phyloP scores from a whole-genome alignment of 2,797 vertebrate genomes.

The Pangasius mekongensis region DNA sequence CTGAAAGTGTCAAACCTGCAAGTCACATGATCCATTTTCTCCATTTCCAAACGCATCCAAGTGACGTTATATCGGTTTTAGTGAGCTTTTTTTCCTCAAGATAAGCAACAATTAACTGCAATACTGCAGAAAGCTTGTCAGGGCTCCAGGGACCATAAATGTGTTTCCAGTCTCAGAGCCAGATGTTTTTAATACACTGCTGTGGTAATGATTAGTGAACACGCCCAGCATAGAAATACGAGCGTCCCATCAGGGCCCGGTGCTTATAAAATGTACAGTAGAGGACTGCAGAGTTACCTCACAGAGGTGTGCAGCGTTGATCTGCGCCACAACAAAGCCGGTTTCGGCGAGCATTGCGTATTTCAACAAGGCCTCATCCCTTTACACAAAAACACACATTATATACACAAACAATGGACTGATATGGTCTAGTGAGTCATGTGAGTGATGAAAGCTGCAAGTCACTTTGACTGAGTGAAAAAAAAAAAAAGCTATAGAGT shows the following conservation, averaged over 20 bases:
- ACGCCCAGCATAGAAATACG: neutral
- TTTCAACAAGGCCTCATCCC: conserved; percentile 85
- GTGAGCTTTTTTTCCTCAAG: neutral
- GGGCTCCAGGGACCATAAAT: neutral
- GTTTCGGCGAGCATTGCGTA: conserved; percentile 88
- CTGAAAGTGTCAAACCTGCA: neutral
- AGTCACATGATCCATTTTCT: neutral
- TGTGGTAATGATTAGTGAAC: neutral
- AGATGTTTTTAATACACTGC: neutral
- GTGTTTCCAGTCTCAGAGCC: neutral
- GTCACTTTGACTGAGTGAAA: neutral
- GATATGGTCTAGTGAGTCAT: neutral
- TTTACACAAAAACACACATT: conserved; percentile 57
- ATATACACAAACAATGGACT: conserved; percentile 24
- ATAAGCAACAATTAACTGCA: neutral
- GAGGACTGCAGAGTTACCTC: conserved; percentile 64
- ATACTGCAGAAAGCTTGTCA: neutral
- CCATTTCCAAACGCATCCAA: neutral
- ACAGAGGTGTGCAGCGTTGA: conserved; percentile 89
- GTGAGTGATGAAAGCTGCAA: neutral
- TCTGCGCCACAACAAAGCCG: conserved; percentile 89
- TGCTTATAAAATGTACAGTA: neutral
- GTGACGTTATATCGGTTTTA: neutral
- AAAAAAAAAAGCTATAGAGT: neutral
- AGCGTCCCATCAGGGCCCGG: neutral